A percentile compares a stretch with the other conserved stretches of the same genome.
Conservation (phyloP, 2,113 vertebrate genomes). For the Pyrgilauda ruficollis region DNA sequence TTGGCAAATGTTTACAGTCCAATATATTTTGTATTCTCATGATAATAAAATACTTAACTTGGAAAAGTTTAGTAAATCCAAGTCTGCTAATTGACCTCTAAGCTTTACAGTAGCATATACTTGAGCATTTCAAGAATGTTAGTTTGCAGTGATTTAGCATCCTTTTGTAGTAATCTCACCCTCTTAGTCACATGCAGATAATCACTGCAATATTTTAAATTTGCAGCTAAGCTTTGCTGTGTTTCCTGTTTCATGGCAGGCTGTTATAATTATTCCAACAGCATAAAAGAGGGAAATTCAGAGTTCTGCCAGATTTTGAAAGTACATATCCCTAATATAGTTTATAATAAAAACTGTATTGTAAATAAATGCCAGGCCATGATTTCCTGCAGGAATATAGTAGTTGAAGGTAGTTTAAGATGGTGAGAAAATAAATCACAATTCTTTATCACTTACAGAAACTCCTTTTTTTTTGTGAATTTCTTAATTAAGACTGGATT, state of each 20-base stretch:
- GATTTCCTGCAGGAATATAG: neutral
- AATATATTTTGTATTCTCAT: neutral
- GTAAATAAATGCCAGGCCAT: neutral
- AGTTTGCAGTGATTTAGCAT: neutral
- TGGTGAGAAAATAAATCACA: constrained; percentile 8
- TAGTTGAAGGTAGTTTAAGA: constrained; percentile 18
- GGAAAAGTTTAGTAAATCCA: neutral
- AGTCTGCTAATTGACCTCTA: neutral
- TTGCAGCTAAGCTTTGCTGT: neutral
- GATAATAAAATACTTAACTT: neutral
- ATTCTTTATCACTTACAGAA: constrained; percentile 2
- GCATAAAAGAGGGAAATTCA: neutral
- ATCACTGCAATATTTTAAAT: neutral
- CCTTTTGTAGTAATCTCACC: neutral
- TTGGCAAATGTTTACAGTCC: neutral
- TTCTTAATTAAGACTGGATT: constrained; percentile 40
- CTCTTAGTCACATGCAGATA: neutral
- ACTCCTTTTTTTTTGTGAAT: neutral
- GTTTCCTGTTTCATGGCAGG: neutral
- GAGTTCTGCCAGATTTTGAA: neutral
- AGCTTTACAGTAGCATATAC: neutral
- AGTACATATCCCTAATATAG: neutral
- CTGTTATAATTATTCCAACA: neutral
- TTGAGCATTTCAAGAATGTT: neutral
- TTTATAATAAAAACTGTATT: neutral